Conservation (phyloP, 2,113 vertebrate genomes). For the Synodontis membranacea region DNA sequence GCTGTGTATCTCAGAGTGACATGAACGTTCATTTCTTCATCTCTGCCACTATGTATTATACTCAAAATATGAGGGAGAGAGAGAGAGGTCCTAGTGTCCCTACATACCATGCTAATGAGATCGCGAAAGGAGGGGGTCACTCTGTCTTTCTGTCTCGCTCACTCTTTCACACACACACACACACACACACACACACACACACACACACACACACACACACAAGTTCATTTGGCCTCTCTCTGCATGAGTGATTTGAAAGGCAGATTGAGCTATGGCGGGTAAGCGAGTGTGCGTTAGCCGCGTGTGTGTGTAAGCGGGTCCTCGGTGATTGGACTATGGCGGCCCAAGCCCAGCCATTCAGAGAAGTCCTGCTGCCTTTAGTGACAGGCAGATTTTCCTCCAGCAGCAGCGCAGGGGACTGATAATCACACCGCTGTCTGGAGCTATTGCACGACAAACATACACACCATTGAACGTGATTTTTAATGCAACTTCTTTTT, state of each 20-base stretch:
- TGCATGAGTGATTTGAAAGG: slow-evolving; percentile 58
- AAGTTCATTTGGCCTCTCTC: neutral
- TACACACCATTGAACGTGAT: neutral
- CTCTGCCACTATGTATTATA: slow-evolving; percentile 5
- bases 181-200: neutral
- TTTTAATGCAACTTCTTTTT: neutral
- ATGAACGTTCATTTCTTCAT: slow-evolving; percentile 52
- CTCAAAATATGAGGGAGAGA: neutral
- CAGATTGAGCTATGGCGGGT: slow-evolving; percentile 48
- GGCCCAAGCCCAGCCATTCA: slow-evolving; percentile 65
- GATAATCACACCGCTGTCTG: slow-evolving; percentile 33
- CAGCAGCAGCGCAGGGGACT: slow-evolving; percentile 24
- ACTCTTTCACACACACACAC: too few relatives aligned
- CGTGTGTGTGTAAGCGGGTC: slow-evolving; percentile 41
- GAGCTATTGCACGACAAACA: slow-evolving; percentile 19
- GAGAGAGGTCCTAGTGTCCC: slow-evolving; percentile 2
- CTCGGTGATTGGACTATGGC: slow-evolving; percentile 65
- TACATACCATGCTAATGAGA: slow-evolving; percentile 44
- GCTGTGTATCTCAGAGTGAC: slow-evolving; percentile 17
- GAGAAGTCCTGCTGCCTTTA: slow-evolving; percentile 61
- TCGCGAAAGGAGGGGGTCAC: neutral
- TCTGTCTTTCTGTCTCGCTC: neutral
- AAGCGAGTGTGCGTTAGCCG: neutral
- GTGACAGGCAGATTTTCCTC: slow-evolving; percentile 68
- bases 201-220: slow-evolving; percentile 18